phyloP scores from a whole-genome alignment of 2,888 invertebrate species.

The Lacanobia oleracea region DNA sequence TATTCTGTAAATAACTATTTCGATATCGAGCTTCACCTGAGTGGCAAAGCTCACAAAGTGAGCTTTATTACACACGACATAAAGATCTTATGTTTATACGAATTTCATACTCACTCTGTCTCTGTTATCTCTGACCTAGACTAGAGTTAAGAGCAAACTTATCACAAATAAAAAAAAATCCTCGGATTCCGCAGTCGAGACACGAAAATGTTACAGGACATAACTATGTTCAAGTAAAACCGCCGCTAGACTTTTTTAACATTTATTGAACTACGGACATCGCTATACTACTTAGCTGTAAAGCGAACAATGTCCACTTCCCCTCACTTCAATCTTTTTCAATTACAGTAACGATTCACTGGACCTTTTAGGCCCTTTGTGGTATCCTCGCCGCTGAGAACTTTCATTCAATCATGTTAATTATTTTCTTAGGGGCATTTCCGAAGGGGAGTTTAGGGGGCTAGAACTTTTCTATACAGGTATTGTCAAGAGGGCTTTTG shows the following conservation, averaged over 20 bases:
- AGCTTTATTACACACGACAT: too few relatives aligned
- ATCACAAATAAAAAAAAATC: too few relatives aligned
- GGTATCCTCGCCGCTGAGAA: constrained; percentile 72
- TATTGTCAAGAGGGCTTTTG: constrained; percentile 69
- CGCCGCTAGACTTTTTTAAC: background rate
- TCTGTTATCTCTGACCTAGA: too few relatives aligned
- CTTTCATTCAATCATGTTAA: constrained; percentile 79
- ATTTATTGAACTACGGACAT: constrained; percentile 48
- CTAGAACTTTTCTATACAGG: constrained; percentile 69
- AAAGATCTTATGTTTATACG: too few relatives aligned
- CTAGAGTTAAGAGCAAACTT: too few relatives aligned
- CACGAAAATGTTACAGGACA: too few relatives aligned
- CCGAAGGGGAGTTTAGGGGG: constrained; percentile 62
- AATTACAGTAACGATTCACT: constrained; percentile 75
- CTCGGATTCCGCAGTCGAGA: too few relatives aligned
- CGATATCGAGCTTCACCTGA: too few relatives aligned
- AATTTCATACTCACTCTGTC: too few relatives aligned
- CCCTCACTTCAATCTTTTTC: constrained; percentile 69
- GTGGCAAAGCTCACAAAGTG: too few relatives aligned
- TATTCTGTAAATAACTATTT: too few relatives aligned
- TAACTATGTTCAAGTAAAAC: background rate
- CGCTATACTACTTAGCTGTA: constrained; percentile 44
- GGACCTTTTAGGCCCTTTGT: constrained; percentile 75
- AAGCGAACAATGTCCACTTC: constrained; percentile 65
- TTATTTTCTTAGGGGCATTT: constrained; percentile 77